phyloP scores from a whole-genome alignment of 1,140 invertebrate genomes.

The Plodia interpunctella region DNA sequence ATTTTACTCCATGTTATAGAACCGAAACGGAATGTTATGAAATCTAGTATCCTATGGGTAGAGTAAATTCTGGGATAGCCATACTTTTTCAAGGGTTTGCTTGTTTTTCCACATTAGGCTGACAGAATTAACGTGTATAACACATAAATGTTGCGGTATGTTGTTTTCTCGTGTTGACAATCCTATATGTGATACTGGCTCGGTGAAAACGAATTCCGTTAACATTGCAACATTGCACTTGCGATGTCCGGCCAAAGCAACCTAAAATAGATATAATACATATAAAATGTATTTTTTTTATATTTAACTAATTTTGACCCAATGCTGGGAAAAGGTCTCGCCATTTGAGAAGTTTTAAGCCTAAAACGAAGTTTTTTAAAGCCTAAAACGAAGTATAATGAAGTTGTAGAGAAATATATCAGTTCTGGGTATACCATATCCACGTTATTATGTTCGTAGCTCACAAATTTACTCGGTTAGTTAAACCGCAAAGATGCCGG shows the following conservation, averaged over 20 bases:
- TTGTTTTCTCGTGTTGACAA: neutral
- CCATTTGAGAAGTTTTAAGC: no score
- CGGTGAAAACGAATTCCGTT: slow-evolving; percentile 2
- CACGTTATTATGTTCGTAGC: slow-evolving; percentile 19
- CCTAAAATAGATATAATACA: neutral
- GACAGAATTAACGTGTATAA: neutral
- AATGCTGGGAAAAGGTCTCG: no score
- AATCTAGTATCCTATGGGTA: no score
- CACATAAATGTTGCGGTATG: neutral
- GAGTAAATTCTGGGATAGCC: no score
- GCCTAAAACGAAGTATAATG: no score
- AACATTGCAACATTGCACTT: neutral
- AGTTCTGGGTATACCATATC: slow-evolving; percentile 28
- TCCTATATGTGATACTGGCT: neutral
- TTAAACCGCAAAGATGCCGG: slow-evolving; percentile 72
- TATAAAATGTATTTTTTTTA: neutral
- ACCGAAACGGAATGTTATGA: no score
- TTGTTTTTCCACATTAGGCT: no score
- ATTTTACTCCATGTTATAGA: no score
- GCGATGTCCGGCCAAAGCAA: neutral
- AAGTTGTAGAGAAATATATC: no score
- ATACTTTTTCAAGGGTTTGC: no score
- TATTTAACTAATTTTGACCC: no score
- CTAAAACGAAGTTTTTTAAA: no score
- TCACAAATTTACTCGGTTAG: slow-evolving; percentile 55